These are phyloP conservation scores for Physocephala rufipes DNA, from an alignment of 2,888 invertebrate genomes.

Conservation along the genomic window DNA sequence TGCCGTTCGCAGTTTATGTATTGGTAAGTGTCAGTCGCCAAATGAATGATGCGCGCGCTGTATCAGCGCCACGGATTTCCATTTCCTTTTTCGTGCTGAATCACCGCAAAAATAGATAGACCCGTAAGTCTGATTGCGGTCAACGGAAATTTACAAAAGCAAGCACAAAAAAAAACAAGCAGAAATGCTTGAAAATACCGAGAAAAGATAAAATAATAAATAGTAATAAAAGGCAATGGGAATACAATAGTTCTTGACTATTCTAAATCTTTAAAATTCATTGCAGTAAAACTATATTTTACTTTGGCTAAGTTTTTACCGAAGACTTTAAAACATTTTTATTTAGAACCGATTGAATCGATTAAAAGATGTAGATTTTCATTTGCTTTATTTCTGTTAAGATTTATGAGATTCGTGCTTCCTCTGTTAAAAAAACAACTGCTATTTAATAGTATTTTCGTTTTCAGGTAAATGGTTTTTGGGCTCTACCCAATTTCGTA, in stretches of 20 bases:
- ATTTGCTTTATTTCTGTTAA: too few species aligned
- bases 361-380: too few species aligned
- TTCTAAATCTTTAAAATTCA: too few species aligned
- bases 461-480: constrained; percentile 84
- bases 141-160: too few species aligned
- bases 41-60: not conserved
- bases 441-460: constrained; percentile 36
- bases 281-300: too few species aligned
- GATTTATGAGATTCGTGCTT: too few species aligned
- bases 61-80: not conserved
- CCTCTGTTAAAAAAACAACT: not conserved
- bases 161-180: not conserved
- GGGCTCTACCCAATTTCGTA: constrained; percentile 89
- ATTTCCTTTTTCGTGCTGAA: constrained; percentile 12
- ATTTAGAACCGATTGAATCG: too few species aligned
- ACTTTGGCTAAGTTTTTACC: too few species aligned
- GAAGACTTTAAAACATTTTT: too few species aligned
- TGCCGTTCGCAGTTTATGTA: constrained; percentile 99
- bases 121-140: too few species aligned
- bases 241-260: too few species aligned
- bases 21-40: constrained; percentile 77
- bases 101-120: not conserved
- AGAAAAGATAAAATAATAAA: not conserved
- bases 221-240: not conserved
- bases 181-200: not conserved